A percentile compares a stretch with the other conserved stretches of the same genome.
phyloP scores from a whole-genome alignment of 37 sponge, comb jelly and placozoan species.

The Beroe ovata region DNA sequence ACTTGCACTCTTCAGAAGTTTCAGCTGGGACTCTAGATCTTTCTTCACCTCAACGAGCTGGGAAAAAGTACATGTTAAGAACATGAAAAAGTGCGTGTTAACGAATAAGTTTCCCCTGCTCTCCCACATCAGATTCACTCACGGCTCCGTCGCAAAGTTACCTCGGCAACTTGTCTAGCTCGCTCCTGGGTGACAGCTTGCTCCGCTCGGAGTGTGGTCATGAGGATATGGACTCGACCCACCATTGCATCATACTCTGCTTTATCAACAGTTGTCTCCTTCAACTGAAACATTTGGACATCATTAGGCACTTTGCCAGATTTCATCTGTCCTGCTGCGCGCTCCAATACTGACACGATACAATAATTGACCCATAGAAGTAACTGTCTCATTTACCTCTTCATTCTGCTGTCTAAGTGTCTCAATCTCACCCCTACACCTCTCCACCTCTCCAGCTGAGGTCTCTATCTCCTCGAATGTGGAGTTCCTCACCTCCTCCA shows the following conservation, averaged over 20 bases:
- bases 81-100: too few relatives aligned
- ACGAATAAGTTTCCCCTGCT: too few relatives aligned
- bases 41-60: slow-evolving; percentile 16
- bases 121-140: too few relatives aligned
- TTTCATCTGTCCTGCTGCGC: too few relatives aligned
- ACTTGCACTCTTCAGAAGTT: background rate
- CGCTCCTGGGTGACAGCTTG: slow-evolving; percentile 44
- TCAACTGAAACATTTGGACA: too few relatives aligned
- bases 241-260: background rate
- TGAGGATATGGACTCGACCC: background rate
- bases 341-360: too few relatives aligned
- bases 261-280: background rate
- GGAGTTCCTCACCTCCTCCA: background rate
- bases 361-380: too few relatives aligned
- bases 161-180: slow-evolving; percentile 17
- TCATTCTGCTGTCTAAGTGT: background rate
- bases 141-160: too few relatives aligned
- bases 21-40: background rate
- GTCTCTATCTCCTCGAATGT: background rate
- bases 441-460: background rate
- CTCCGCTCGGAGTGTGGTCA: slow-evolving; percentile 5
- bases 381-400: too few relatives aligned
- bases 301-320: too few relatives aligned
- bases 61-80: background rate
- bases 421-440: background rate